Percentiles rank a stretch among this genome's conserved stretches.
Conservation (phyloP, 2,113 vertebrate genomes). For the Genyomyrus donnyi region DNA sequence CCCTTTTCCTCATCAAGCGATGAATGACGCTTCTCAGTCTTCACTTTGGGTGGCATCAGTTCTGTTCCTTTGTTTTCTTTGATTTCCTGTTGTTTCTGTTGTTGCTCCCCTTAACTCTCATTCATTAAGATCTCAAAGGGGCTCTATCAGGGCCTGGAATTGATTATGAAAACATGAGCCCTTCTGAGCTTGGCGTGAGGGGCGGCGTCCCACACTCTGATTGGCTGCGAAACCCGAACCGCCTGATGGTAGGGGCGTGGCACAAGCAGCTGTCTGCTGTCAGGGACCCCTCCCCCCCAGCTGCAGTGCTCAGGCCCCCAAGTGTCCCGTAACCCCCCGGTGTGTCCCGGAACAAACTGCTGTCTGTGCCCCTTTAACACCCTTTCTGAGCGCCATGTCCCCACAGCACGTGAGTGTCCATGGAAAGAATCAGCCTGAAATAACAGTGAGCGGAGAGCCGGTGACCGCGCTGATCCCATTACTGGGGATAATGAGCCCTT, state of each 20-base stretch:
- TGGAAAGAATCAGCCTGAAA: not conserved
- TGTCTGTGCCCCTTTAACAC: slow-evolving; percentile 6
- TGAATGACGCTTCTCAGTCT: not conserved
- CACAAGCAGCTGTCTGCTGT: not conserved
- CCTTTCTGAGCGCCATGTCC: not conserved
- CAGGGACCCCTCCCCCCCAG: too few species aligned
- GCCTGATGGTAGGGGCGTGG: not conserved
- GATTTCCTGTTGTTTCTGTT: not conserved
- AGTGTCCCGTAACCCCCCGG: not conserved
- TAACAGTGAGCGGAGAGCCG: too few species aligned
- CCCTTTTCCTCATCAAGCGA: not conserved
- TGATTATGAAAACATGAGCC: not conserved
- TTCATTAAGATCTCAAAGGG: not conserved
- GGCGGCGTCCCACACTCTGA: not conserved
- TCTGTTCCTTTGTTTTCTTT: not conserved
- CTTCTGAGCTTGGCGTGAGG: not conserved
- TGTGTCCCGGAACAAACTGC: not conserved
- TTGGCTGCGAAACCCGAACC: not conserved
- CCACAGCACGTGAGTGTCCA: not conserved
- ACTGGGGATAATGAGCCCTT: not conserved
- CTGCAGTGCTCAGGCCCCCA: not conserved
- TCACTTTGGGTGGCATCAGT: not conserved
- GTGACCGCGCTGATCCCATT: not conserved
- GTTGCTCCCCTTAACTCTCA: not conserved
- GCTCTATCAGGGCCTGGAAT: not conserved